Evolutionary conservation across 2,888 invertebrate genomes (phyloP).

Genomic region (Spicauda simplicius): DNA sequence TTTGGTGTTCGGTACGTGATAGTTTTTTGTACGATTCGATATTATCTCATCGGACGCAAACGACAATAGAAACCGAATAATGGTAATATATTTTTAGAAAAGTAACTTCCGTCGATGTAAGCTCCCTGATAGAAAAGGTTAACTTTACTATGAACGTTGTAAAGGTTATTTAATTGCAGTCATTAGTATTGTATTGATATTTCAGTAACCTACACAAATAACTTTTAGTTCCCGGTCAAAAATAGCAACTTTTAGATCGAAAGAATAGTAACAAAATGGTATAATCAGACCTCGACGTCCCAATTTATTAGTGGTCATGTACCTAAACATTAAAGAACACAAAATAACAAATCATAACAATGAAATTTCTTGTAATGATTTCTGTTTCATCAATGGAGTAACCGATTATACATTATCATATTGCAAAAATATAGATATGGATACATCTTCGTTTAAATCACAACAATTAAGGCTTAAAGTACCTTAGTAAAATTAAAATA

Average conservation of each 20-base stretch:
- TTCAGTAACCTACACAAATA: neutral
- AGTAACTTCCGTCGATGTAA: neutral
- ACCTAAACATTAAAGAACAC: no score
- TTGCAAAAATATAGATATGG: no score
- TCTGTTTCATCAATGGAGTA: no score
- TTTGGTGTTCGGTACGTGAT: constrained; percentile 64
- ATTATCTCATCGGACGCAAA: constrained; percentile 42
- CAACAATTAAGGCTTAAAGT: no score
- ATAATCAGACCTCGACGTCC: neutral
- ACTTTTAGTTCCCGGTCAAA: neutral
- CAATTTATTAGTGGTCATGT: no score
- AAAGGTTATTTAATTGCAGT: neutral
- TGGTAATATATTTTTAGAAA: constrained; percentile 8
- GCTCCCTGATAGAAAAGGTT: neutral
- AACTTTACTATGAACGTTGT: neutral
- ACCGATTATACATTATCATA: no score
- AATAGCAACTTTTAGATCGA: neutral
- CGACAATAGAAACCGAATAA: constrained; percentile 30
- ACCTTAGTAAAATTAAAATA: no score
- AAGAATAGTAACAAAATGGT: neutral
- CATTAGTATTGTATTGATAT: neutral
- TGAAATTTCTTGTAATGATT: no score
- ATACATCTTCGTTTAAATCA: no score
- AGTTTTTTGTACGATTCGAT: constrained; percentile 50
- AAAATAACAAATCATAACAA: no score